phyloP scores from a whole-genome alignment of 1,140 invertebrate genomes.

The Zaprionus capensis region DNA sequence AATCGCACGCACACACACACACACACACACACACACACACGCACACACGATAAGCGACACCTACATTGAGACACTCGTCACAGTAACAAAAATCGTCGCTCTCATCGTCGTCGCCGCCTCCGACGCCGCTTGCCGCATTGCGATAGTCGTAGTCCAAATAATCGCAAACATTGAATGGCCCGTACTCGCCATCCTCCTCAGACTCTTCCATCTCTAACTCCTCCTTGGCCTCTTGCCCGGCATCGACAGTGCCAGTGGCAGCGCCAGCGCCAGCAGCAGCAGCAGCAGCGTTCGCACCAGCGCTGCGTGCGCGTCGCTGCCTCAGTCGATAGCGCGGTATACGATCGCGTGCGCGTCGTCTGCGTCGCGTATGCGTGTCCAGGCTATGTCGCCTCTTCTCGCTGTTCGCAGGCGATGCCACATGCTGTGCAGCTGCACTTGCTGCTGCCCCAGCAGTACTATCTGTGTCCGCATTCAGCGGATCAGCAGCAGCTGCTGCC shows the following conservation, averaged over 20 bases:
- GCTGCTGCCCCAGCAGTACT: background rate
- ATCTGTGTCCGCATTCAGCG: background rate
- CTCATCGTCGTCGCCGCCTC: slow-evolving; percentile 59
- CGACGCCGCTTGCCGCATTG: slow-evolving; percentile 47
- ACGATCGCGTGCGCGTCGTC: slow-evolving; percentile 30
- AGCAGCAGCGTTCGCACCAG: background rate
- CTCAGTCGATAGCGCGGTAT: slow-evolving; percentile 5
- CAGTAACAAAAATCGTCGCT: slow-evolving; percentile 88
- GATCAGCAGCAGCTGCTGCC: slow-evolving; percentile 19
- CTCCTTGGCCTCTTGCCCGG: slow-evolving; percentile 29
- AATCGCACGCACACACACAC: background rate
- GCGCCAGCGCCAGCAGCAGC: background rate
- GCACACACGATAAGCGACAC: slow-evolving; percentile 54
- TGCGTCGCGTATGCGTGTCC: slow-evolving; percentile 23
- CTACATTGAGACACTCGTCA: slow-evolving; percentile 89
- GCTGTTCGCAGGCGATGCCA: background rate
- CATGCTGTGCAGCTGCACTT: background rate
- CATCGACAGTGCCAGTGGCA: background rate
- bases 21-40: background rate
- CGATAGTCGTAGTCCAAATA: slow-evolving; percentile 56
- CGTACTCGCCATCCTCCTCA: slow-evolving; percentile 61
- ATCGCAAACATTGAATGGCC: slow-evolving; percentile 69
- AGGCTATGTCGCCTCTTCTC: slow-evolving; percentile 24
- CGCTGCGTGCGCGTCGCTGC: slow-evolving; percentile 36
- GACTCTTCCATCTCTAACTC: background rate